Evolutionary conservation across 2,113 vertebrate species (phyloP).

Genomic region (Triplophysa siluroides): DNA sequence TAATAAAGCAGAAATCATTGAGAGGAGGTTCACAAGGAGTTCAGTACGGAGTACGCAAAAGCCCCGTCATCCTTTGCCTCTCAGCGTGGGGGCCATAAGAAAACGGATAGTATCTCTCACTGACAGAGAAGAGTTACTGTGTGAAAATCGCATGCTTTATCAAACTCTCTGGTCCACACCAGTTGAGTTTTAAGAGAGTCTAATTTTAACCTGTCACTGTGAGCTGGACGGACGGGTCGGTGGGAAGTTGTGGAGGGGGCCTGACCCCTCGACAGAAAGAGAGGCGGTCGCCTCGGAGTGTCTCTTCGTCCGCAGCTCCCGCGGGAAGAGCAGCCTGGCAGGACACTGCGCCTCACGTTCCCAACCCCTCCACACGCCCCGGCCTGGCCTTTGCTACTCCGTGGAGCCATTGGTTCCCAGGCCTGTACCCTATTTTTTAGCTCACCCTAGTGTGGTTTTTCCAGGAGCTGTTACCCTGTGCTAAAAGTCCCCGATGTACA

Average conservation of each 20-base stretch:
- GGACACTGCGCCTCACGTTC: constrained; percentile 86
- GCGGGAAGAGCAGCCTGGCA: constrained; percentile 86
- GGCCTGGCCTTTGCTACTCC: constrained; percentile 32
- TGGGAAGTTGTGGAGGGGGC: constrained; percentile 95
- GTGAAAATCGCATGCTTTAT: constrained; percentile 73
- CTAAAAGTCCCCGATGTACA: not conserved
- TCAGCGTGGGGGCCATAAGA: constrained; percentile 36
- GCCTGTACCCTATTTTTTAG: constrained; percentile 67
- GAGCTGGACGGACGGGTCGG: constrained; percentile 68
- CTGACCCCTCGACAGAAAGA: constrained; percentile 91
- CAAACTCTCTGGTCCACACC: constrained; percentile 66
- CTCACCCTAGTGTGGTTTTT: not conserved
- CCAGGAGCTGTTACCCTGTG: not conserved
- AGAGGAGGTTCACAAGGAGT: constrained; percentile 60
- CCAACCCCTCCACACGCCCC: constrained; percentile 75
- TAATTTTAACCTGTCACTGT: constrained; percentile 57
- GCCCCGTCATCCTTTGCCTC: constrained; percentile 48
- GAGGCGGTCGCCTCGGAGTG: constrained; percentile 82
- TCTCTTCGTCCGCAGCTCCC: constrained; percentile 77
- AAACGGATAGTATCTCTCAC: constrained; percentile 47
- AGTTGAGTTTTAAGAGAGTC: constrained; percentile 69
- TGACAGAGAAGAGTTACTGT: constrained; percentile 68
- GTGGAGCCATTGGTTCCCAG: constrained; percentile 69
- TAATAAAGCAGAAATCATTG: constrained; percentile 44
- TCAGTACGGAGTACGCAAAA: constrained; percentile 44